Evolutionary conservation across 2,113 vertebrate genomes (phyloP).

Genomic region (Corythoichthys intestinalis): DNA sequence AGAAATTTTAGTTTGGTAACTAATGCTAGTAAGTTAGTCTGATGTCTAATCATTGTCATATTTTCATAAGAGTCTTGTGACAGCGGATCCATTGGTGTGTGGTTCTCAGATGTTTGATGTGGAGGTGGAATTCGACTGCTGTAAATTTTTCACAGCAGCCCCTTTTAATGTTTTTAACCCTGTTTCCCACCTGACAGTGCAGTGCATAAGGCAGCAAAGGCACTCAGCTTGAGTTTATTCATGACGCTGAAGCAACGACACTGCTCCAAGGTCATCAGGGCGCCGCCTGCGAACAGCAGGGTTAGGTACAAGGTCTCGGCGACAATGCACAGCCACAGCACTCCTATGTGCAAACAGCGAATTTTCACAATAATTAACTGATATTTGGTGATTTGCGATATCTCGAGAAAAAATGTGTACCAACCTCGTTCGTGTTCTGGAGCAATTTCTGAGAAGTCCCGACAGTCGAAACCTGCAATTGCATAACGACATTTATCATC

Average conservation of each 20-base stretch:
- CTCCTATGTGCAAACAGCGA: constrained; percentile 63
- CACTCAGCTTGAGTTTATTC: constrained; percentile 82
- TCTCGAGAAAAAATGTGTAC: constrained; percentile 17
- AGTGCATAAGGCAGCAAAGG: constrained; percentile 83
- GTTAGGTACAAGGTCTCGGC: constrained; percentile 79
- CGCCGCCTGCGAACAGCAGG: constrained; percentile 75
- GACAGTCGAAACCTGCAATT: constrained; percentile 81
- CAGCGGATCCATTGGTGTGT: too few species aligned
- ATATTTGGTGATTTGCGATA: neutral
- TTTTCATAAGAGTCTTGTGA: neutral
- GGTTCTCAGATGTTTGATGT: too few species aligned
- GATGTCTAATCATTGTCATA: neutral
- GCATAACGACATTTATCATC: neutral
- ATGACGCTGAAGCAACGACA: constrained; percentile 73
- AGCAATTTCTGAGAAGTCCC: constrained; percentile 81
- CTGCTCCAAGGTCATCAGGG: constrained; percentile 78
- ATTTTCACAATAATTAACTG: neutral
- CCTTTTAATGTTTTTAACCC: neutral
- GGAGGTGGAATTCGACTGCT: too few species aligned
- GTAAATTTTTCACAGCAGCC: too few species aligned
- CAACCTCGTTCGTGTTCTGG: constrained; percentile 83
- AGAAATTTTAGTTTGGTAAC: neutral
- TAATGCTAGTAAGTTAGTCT: too few species aligned
- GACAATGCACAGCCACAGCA: constrained; percentile 84
- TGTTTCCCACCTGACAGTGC: constrained; percentile 81